phyloP scores from a whole-genome alignment of 1,140 invertebrate species.

The Geopemphigus sp. region DNA sequence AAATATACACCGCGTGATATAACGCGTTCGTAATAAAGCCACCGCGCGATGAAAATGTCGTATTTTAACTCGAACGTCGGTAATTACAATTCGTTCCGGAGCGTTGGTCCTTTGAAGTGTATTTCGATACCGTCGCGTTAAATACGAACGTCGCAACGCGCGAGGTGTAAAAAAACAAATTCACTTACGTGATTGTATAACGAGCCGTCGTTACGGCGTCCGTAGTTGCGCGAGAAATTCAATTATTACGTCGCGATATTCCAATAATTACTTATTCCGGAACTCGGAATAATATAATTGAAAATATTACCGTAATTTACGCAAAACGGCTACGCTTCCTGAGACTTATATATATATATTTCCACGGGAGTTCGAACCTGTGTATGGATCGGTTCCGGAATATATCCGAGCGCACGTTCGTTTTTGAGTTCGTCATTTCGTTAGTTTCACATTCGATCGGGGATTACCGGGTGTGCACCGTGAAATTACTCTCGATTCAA shows the following conservation, averaged over 20 bases:
- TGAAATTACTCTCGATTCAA: too few species aligned
- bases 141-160: not conserved
- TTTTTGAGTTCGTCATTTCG: too few species aligned
- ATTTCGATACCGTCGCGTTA: not conserved
- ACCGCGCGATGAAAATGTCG: not conserved
- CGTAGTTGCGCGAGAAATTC: not conserved
- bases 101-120: not conserved
- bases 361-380: too few species aligned
- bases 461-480: too few species aligned
- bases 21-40: too few species aligned
- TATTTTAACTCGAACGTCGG: not conserved
- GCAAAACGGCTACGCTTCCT: not conserved
- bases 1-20: too few species aligned
- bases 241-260: not conserved
- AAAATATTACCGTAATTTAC: not conserved
- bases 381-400: too few species aligned
- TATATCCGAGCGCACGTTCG: too few species aligned
- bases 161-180: too few species aligned
- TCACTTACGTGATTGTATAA: too few species aligned
- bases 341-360: too few species aligned
- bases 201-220: not conserved
- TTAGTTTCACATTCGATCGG: too few species aligned
- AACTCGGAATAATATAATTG: not conserved
- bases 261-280: not conserved
- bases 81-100: not conserved